Conservation (phyloP, 2,113 vertebrate genomes). For the Campylomormyrus numenius region DNA sequence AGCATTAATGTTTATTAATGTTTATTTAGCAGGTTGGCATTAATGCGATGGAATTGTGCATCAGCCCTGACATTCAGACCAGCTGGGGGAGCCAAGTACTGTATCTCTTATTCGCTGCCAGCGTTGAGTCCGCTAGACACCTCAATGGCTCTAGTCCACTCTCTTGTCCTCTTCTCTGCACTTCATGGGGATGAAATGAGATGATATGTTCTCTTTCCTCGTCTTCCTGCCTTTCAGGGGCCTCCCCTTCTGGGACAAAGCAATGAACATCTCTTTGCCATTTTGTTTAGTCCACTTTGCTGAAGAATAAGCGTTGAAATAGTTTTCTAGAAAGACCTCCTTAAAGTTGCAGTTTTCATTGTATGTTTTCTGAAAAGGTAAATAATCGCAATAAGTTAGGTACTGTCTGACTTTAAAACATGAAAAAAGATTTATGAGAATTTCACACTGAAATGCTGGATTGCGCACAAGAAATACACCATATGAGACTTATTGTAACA, state of each 20-base stretch:
- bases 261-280: constrained; percentile 89
- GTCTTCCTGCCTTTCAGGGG: constrained; percentile 86
- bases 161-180: constrained; percentile 56
- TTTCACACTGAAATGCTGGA: neutral
- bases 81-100: constrained; percentile 6
- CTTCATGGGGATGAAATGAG: constrained; percentile 91
- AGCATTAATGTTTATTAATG: constrained; percentile 8
- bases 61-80: constrained; percentile 1
- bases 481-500: neutral
- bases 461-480: neutral
- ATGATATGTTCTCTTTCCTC: constrained; percentile 80
- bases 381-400: constrained; percentile 23
- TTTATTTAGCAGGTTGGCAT: constrained; percentile 26
- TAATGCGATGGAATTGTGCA: constrained; percentile 28
- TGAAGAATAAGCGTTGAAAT: constrained; percentile 91
- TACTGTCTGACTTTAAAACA: neutral
- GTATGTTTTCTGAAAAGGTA: constrained; percentile 79
- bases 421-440: neutral
- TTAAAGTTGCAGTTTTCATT: constrained; percentile 95
- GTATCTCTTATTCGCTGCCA: neutral
- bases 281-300: constrained; percentile 79
- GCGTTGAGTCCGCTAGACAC: too few relatives aligned
- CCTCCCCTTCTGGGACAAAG: constrained; percentile 82
- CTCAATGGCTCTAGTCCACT: constrained; percentile 39
- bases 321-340: constrained; percentile 93